Base-by-base conservation (phyloP, 92 coral and sea anemone genomes). In the Ricordea florida region DNA sequence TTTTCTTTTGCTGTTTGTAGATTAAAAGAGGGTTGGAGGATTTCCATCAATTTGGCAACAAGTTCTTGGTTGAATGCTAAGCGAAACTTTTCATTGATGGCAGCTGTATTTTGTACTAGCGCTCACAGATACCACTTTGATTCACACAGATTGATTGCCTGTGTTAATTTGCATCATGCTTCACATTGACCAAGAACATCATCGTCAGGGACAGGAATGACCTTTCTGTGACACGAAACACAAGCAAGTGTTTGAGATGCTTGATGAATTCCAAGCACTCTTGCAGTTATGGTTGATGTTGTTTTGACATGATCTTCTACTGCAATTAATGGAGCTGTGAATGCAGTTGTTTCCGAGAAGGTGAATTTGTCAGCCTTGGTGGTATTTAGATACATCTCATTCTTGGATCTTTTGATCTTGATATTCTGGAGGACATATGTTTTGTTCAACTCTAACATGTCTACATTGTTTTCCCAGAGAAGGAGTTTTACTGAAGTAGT, bases 291-390 rank as follows among this genome's bases (percentile, higher is more conserved):
- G 53, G 53, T 46, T 18, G 28, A 46, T 46, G 53, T 46, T 46
- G 53, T 46, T 46, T 46, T 46, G 53, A 46, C 53, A 46, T 46
- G 25, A 10, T 46, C 53, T n/a, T 46, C 25, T 46, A 46, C 22
- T 46, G 53, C 18, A n/a, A 46, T 18, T 46, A 46, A 18, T 46
- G 25, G 53, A 46, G 22, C 18, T 46, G 24, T 46, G 21, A 46
- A 46, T 46, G 53, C 53, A 46, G 53, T 10, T 46, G 53, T 46
- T 28, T 46, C 53, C 18, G 53, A 46, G 53, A 46, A 46, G 53
- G 53, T 46, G 18, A 46, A 46, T 46, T 46, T 46, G 53, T 46
- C 53, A 46, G 53, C 53, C 53, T 46, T 46, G 53, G 53, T 46
- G 53, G 53, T 7, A 18, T 46, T 46, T 46, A 46, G 24, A 15